Base-by-base conservation (phyloP, 2,888 invertebrate genomes). In the Trissonchulus sp. region DNA sequence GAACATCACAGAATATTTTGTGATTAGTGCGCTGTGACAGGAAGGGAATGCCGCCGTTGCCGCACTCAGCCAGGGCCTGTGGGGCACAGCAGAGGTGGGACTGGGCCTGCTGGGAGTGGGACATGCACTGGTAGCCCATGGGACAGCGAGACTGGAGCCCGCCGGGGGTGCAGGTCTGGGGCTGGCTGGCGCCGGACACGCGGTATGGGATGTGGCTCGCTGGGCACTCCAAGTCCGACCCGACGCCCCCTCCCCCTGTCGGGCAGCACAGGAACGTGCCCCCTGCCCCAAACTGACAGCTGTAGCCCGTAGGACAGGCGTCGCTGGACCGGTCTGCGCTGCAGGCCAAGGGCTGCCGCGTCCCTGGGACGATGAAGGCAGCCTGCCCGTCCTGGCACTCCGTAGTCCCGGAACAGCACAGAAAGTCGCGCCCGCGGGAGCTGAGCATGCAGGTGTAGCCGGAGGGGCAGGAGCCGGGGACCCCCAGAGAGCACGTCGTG, bases 391-490 rank as follows among this genome's bases (percentile, higher is more conserved):
- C 48, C 8, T 8, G 48, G 23, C 48, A 48, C 8, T 15, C 48
- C 23, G 48, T 48, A 23, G 48, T 48, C 48, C 8, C 8, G 23
- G 48, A 48, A 23, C 48, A 48, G 48, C 48, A 48, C 48, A 48
- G 23, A 48, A 15, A 48, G 23, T 48, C 48, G 23, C 48, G 8
- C 23, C 48, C 48, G 23, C 48, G 48, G 23, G 48, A 15, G 48
- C 48, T 48, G 8, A 48, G 48, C 48, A 48, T 48, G 31, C 72
- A 72, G 28, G 48, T 48, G 72, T 72, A 72, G 38, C 72, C 72
- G 37, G 48, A 2, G 8, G 72, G 72, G 28, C 72, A 72, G 31
- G 72, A 38, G 18, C 3, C 3, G 2, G 33, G 72, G 28, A n/a
- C 31, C 23, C 23, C 18, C 2, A 3, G 38, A 18, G 3, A 15